Evolutionary conservation across 2,888 invertebrate species (phyloP).

Genomic region (Glomeris marginata): DNA sequence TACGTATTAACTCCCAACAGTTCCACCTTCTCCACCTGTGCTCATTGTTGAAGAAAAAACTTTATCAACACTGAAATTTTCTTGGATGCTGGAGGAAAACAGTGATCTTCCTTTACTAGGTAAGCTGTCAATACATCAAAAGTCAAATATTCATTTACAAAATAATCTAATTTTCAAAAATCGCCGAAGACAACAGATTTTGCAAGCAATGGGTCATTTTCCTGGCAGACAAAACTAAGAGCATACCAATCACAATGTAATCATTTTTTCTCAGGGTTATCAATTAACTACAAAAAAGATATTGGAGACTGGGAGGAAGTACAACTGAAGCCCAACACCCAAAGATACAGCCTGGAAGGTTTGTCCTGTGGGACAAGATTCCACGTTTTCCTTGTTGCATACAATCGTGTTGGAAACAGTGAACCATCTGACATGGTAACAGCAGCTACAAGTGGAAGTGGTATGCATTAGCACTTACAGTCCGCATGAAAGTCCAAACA

Average conservation of each 20-base stretch:
- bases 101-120: too few species aligned
- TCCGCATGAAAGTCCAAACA: neutral
- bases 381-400: constrained; percentile 55
- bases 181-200: too few species aligned
- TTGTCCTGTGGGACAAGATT: constrained; percentile 69
- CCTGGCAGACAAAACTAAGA: neutral
- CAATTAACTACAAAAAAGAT: constrained; percentile 20
- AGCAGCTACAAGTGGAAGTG: constrained; percentile 63
- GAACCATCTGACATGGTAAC: constrained; percentile 51
- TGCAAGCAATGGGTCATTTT: too few species aligned
- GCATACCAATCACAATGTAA: neutral
- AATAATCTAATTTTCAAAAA: too few species aligned
- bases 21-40: too few species aligned
- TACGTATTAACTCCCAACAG: too few species aligned
- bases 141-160: too few species aligned
- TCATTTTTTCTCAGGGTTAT: constrained; percentile 8
- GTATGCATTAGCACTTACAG: constrained; percentile 31
- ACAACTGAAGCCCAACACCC: constrained; percentile 50
- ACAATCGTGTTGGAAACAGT: constrained; percentile 61
- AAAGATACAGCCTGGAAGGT: constrained; percentile 51
- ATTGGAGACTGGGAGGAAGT: constrained; percentile 50
- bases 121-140: too few species aligned
- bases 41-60: too few species aligned
- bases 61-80: too few species aligned
- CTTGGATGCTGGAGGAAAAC: too few species aligned